These are phyloP conservation scores for Fragum fragum DNA, from an alignment of 2,888 invertebrate genomes.

Conservation along the genomic window DNA sequence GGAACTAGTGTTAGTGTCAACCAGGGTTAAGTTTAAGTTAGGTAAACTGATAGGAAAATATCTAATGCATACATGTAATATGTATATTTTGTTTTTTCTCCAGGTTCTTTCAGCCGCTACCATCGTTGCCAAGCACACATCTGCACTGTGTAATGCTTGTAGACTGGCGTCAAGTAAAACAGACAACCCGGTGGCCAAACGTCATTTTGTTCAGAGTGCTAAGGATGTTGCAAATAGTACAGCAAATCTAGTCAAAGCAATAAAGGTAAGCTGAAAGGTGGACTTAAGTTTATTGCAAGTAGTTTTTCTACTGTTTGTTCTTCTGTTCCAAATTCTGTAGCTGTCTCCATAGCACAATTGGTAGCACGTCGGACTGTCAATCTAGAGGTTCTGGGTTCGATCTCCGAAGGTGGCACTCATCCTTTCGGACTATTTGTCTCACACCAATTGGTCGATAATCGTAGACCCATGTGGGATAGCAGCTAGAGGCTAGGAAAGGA, in stretches of 20 bases:
- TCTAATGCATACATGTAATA: background rate
- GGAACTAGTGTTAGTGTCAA: too few relatives aligned
- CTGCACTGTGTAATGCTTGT: conserved; percentile 97
- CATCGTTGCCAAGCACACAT: conserved; percentile 98
- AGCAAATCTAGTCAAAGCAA: conserved; percentile 96
- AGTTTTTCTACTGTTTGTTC: too few relatives aligned
- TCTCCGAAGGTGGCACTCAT: too few relatives aligned
- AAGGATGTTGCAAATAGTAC: conserved; percentile 99
- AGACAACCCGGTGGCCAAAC: conserved; percentile 95
- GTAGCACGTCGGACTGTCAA: too few relatives aligned
- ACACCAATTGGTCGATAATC: too few relatives aligned
- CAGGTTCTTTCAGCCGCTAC: conserved; percentile 96
- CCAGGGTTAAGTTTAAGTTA: background rate
- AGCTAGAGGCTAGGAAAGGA: too few relatives aligned
- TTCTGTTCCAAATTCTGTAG: too few relatives aligned
- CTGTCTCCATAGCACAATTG: too few relatives aligned
- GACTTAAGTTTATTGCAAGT: too few relatives aligned
- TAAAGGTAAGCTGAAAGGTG: conserved; percentile 91
- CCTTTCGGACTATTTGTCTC: too few relatives aligned
- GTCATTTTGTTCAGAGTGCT: conserved; percentile 98
- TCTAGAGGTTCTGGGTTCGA: too few relatives aligned
- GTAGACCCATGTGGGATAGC: too few relatives aligned
- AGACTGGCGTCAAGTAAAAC: conserved; percentile 96
- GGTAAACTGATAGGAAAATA: background rate
- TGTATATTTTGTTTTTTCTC: background rate